Base-by-base conservation (phyloP, 1,140 invertebrate genomes). In the Neodiprion pinetum region DNA sequence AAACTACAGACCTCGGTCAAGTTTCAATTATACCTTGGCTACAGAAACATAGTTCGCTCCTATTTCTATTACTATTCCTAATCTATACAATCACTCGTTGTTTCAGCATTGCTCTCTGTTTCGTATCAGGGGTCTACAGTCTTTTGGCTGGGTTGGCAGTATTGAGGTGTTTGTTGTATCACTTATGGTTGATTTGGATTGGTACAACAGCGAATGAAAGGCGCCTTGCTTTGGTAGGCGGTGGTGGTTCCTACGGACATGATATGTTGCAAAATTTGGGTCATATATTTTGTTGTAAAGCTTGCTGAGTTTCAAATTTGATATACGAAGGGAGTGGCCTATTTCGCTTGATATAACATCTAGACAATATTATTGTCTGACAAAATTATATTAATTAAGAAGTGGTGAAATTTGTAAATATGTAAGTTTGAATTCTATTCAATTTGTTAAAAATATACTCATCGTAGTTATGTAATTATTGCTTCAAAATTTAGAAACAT, bases 101-200 rank as follows among this genome's bases (percentile, higher is more conserved):
- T 88, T 88, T 77, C 80, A 88, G 87, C 78, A 83, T 89, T 47
- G 86, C 88, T 14, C 75, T 89, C 65, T 89, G 86, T 75, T 88
- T 89, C 80, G 83, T 89, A 70, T 87, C 87, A 7, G 84, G 84
- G n/a, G 78, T 89, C 28, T 89, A 89, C 74, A 87, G 88, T 75
- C 67, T 89, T 21, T 49, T 89, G 0, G 78, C 88, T 65, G 88
- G 87, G 48, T 48, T 85, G 65, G 76, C 88, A 48, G 76, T 89
- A 48, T 67, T 87, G 23, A 80, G 77, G 72, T 88, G 85, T 73
- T 82, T 89, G 11, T 23, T 87, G 10, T 88, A 86, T 73, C 88
- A 89, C 75, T 74, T 88, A 8, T 88, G 84, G 84, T 71, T 88
- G 10, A 78, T 87, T 47, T 87, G 81, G 70, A 77, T 84, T 40